Evolutionary conservation across 1,140 invertebrate genomes (phyloP).

Genomic region (Zaprionus lachaisei): DNA sequence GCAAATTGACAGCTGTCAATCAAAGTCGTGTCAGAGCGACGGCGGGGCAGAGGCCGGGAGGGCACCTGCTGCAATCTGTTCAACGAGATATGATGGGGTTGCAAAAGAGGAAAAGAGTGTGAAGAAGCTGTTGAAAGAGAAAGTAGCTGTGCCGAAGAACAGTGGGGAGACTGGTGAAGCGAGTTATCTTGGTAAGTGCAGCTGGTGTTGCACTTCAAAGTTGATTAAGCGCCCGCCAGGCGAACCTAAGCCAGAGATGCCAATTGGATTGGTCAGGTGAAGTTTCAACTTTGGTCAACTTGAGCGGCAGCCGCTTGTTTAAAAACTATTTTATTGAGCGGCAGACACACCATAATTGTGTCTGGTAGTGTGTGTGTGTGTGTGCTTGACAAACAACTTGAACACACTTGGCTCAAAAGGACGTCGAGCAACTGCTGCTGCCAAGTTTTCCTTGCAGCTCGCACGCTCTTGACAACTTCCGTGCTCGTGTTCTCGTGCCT

Average conservation of each 20-base stretch:
- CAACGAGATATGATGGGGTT: not conserved
- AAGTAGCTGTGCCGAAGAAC: not conserved
- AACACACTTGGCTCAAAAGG: conserved; percentile 45
- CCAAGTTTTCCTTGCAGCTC: conserved; percentile 42
- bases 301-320: conserved; percentile 1
- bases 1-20: conserved; percentile 80
- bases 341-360: conserved; percentile 11
- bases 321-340: conserved; percentile 39
- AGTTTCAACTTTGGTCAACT: conserved; percentile 1
- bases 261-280: conserved; percentile 38
- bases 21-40: conserved; percentile 24
- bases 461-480: conserved; percentile 64
- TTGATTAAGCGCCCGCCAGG: conserved; percentile 56
- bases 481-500: conserved; percentile 14
- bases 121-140: not conserved
- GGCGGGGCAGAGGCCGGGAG: not conserved
- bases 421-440: conserved; percentile 36
- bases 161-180: not conserved
- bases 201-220: conserved; percentile 63
- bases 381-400: conserved; percentile 50
- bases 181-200: conserved; percentile 17
- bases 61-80: not conserved
- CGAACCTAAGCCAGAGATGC: conserved; percentile 5
- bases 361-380: conserved; percentile 22
- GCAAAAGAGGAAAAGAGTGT: not conserved